phyloP scores from a whole-genome alignment of 2,113 vertebrate species.

The Lasiurus borealis region DNA sequence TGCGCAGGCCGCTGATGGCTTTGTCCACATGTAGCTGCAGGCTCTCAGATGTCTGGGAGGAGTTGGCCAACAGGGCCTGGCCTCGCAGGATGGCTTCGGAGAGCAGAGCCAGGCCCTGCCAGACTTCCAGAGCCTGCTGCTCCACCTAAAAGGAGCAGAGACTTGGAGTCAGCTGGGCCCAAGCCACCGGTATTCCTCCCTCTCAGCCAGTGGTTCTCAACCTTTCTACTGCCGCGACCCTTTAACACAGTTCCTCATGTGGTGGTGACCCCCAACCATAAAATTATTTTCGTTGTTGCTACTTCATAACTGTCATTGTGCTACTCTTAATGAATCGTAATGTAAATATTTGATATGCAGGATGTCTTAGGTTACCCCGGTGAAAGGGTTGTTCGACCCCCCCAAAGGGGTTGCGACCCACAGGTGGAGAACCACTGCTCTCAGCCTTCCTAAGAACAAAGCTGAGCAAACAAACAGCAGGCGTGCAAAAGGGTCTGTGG shows the following conservation, averaged over 20 bases:
- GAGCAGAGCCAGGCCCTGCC: constrained; percentile 80
- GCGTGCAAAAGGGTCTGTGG: neutral
- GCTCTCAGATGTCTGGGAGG: constrained; percentile 30
- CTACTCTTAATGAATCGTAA: too few species aligned
- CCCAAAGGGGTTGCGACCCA: too few species aligned
- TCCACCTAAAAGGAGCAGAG: constrained; percentile 49
- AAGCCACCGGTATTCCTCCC: neutral
- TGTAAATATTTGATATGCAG: too few species aligned
- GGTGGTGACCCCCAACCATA: too few species aligned
- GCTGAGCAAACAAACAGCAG: neutral
- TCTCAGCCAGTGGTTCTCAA: neutral
- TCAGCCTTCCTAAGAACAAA: neutral
- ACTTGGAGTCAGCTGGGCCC: neutral
- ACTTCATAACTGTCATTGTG: too few species aligned
- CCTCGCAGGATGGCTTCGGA: constrained; percentile 73
- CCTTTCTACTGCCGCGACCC: too few species aligned
- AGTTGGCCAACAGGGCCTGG: constrained; percentile 67
- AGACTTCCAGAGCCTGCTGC: constrained; percentile 77
- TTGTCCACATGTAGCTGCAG: constrained; percentile 70
- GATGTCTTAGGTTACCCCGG: too few species aligned
- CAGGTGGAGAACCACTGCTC: too few species aligned
- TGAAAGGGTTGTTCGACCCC: too few species aligned
- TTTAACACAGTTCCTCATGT: too few species aligned
- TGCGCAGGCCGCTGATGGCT: constrained; percentile 74
- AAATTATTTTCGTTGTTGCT: too few species aligned